These are phyloP conservation scores for Epicauta chinensis DNA, from an alignment of 1,140 invertebrate species.

Conservation along the genomic window DNA sequence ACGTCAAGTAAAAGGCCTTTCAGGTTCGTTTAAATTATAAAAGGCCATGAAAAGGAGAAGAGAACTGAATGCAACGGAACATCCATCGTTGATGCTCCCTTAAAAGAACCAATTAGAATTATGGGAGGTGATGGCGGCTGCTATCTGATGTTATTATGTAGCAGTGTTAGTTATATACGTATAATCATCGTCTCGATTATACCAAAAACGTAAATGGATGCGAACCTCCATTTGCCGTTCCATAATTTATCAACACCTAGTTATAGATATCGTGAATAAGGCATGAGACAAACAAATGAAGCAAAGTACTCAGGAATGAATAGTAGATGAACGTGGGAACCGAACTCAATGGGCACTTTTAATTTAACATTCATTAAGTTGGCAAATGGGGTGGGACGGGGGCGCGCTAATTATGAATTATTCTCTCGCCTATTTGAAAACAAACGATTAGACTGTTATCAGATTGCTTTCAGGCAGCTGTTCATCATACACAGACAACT, in stretches of 20 bases:
- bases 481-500: slow-evolving; percentile 16
- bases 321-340: slow-evolving; percentile 35
- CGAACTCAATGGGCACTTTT: slow-evolving; percentile 15
- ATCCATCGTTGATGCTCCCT: background rate
- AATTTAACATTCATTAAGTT: slow-evolving; percentile 19
- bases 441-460: slow-evolving; percentile 29
- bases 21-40: slow-evolving; percentile 13
- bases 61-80: slow-evolving; percentile 1
- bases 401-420: slow-evolving; percentile 17
- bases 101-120: slow-evolving; percentile 15
- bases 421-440: slow-evolving; percentile 17
- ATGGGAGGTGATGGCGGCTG: slow-evolving; percentile 1
- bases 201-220: slow-evolving; percentile 10
- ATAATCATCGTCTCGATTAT: background rate
- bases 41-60: slow-evolving; percentile 4
- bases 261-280: slow-evolving; percentile 38
- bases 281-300: slow-evolving; percentile 35
- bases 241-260: slow-evolving; percentile 37
- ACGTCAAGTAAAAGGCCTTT: slow-evolving; percentile 1
- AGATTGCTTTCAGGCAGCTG: slow-evolving; percentile 24
- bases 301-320: slow-evolving; percentile 34
- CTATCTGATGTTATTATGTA: no score
- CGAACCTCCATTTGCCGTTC: slow-evolving; percentile 23
- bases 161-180: no score
- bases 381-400: background rate